Base-by-base conservation (phyloP, 2,888 invertebrate genomes). In the Phortica okadai region DNA sequence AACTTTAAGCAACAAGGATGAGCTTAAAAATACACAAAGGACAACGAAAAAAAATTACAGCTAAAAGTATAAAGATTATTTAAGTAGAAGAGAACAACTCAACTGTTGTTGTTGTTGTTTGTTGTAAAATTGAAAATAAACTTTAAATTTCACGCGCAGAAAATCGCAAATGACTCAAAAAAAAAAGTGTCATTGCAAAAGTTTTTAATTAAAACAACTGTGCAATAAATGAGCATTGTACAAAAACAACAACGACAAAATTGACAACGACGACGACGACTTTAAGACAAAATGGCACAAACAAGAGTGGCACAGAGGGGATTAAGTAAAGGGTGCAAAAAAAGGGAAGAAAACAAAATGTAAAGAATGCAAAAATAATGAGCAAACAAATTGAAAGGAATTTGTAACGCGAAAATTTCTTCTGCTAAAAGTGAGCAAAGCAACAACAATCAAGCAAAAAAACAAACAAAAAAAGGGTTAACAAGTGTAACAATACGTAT, bases 171-270 rank as follows among this genome's bases (percentile, higher is more conserved):
- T 83, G 86, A 78, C 78, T 33, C 33, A 33, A 33, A 33, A 33
- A 83, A 54, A 33, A 50, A 72, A 72, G 79, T 84, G 84, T 83
- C 84, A 80, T n/a, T 45, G 72, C 81, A 81, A 86, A 86, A 86
- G 84, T 87, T 87, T 87, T 86, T 86, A 86, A 86, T 87, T 86
- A 86, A 86, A 86, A 86, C 86, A 87, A 84, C 83, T 83, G 76
- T 80, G 86, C 87, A 84, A 86, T 84, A 87, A 87, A 86, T 83
- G 78, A 81, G 81, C 79, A 33, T 33, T 5, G 3, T 33, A 33
- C 33, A 66, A 14, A 54, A 74, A 44, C 64, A 66, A n/a, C 50
- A 70, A 78, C 81, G 81, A 76, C 79, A 77, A 76, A 82, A 77
- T 72, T 75, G 66, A 58, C 73, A 74, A 45, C 42, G 58, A 72